Percentiles rank a stretch among this genome's conserved stretches.
phyloP scores from a whole-genome alignment of 2,888 invertebrate species.

The Sicus ferrugineus region DNA sequence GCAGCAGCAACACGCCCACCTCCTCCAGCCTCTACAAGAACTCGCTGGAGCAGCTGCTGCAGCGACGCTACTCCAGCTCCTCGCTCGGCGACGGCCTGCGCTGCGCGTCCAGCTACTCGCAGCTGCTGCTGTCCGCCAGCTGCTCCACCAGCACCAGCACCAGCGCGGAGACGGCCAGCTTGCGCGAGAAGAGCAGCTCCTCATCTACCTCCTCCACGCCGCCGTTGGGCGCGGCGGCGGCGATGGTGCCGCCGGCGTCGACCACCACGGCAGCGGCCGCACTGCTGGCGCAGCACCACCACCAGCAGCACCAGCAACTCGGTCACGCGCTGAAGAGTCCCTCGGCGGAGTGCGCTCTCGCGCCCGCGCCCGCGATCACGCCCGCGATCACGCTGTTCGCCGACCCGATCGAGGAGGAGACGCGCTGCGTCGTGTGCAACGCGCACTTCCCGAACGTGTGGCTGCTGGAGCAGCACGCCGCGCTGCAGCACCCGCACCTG shows the following conservation, averaged over 20 bases:
- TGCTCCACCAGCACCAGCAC: conserved; percentile 51
- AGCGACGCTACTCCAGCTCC: conserved; percentile 49
- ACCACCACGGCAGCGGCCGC: conserved; percentile 42
- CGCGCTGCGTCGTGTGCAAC: conserved; percentile 83
- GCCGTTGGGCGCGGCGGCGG: conserved; percentile 53
- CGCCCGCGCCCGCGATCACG: conserved; percentile 27
- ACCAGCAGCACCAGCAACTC: conserved; percentile 50
- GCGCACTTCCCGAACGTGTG: conserved; percentile 88
- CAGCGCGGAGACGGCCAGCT: conserved; percentile 62
- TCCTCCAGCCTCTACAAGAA: conserved; percentile 49
- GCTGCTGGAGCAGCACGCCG: conserved; percentile 85
- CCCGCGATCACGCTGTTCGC: conserved; percentile 54
- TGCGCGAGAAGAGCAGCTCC: conserved; percentile 64
- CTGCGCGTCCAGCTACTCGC: conserved; percentile 49
- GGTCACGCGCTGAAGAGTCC: conserved; percentile 57
- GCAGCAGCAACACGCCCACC: conserved; percentile 46
- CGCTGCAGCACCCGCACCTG: conserved; percentile 78
- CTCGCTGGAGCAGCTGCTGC: conserved; percentile 53
- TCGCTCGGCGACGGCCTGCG: conserved; percentile 54
- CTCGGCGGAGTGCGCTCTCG: conserved; percentile 50
- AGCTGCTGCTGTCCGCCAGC: conserved; percentile 52
- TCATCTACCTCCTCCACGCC: conserved; percentile 65
- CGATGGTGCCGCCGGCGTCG: not conserved
- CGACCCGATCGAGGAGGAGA: conserved; percentile 64
- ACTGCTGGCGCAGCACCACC: conserved; percentile 53